Percentiles rank a stretch among this genome's conserved stretches.
phyloP scores from a whole-genome alignment of 2,888 invertebrate species.

The Cephus pygmeus region DNA sequence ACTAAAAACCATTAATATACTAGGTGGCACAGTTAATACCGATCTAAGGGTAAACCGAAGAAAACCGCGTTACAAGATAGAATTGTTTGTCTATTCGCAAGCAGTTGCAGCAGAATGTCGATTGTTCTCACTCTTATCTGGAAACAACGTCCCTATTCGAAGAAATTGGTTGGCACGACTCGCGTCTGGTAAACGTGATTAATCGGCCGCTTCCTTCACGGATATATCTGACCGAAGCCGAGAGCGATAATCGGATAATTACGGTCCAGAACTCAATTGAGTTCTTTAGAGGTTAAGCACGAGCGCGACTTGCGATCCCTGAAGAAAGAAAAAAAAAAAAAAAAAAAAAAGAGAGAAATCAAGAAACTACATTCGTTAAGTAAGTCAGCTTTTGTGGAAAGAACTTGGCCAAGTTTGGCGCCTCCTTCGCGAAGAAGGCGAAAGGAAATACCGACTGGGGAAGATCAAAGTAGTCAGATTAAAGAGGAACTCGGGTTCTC shows the following conservation, averaged over 20 bases:
- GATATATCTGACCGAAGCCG: constrained; percentile 33
- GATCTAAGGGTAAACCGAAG: background rate
- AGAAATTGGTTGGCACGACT: constrained; percentile 54
- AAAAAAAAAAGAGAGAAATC: background rate
- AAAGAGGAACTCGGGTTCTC: too few species aligned
- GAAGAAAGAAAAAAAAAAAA: background rate
- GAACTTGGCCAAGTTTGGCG: too few species aligned
- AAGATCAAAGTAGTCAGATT: too few species aligned
- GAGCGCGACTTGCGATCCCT: constrained; percentile 1
- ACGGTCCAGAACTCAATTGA: constrained; percentile 53
- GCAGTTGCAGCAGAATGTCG: constrained; percentile 32
- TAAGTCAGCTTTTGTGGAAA: background rate
- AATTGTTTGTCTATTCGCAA: constrained; percentile 44
- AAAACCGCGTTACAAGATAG: constrained; percentile 26
- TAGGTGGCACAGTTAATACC: background rate
- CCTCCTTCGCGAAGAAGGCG: constrained; percentile 7
- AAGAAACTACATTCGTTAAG: constrained; percentile 33
- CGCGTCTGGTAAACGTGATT: constrained; percentile 52
- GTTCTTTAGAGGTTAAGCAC: constrained; percentile 25
- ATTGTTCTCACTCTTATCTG: constrained; percentile 49
- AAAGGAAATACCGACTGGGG: background rate
- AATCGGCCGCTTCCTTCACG: constrained; percentile 49
- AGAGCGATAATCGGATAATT: constrained; percentile 55
- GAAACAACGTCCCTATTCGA: constrained; percentile 55
- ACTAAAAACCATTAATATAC: background rate